Evolutionary conservation across 2,888 invertebrate genomes (phyloP), one percentile per base, ranked within the genome.

Genomic region (Apamea crenata): DNA sequence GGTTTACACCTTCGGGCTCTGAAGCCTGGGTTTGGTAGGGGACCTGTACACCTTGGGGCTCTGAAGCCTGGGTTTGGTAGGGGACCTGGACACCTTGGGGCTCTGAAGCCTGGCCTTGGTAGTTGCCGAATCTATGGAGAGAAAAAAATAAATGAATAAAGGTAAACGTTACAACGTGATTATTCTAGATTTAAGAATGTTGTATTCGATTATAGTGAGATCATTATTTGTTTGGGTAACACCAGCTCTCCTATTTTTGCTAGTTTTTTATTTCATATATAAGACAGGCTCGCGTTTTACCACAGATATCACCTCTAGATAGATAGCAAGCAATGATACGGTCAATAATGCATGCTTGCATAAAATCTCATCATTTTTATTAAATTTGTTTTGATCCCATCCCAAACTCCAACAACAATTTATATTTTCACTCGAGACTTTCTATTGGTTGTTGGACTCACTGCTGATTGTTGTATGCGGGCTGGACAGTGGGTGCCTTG

Each of bases 11-110:
- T 71, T 84, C 79, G 25, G 77, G 81, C 25, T 87, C 88, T 12
- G 90, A 89, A 50, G 88, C 91, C 50, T 89, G 91, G 8, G 80
- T 86, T 73, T 90, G 82, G 80, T 90, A 90, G 72, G 50, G 50
- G 50, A 50, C 50, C 50, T 2, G 18, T 6, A 50, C 50, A 21
- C 50, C 50, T 50, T 50, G 2, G 50, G 50, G 50, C 18, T 21
- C 18, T 18, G 50, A 50, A 7, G 50, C 53, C 8, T 53, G 53
- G 25, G 2, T 87, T 73, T 90, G 82, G 79, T 90, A 90, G 74
- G 56, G 56, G 8, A 25, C 56, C 56, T 3, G 25, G 25, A 25
- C 25, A 10, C 56, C 56, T 56, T 56, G 10, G 8, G 56, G 25
- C 25, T 12, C 10, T 12, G 56, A 56, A n/a, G 56, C 56, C 4